Evolutionary conservation across 2,888 invertebrate species (phyloP), one percentile per base, ranked within the genome.

Genomic region (Cotesia congregata): DNA sequence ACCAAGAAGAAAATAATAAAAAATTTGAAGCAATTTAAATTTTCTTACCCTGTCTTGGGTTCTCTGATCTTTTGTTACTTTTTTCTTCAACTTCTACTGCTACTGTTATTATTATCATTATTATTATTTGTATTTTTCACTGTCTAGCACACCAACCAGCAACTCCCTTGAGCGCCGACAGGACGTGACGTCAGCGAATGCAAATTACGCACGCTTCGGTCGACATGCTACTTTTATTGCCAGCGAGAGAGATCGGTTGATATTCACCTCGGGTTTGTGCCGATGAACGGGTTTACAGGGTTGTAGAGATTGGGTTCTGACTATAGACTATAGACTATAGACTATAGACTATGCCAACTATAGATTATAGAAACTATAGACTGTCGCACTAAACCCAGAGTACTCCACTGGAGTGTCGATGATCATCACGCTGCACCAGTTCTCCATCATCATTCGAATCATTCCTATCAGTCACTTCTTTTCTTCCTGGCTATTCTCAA

Each of bases 111-210:
- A 72, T 61, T 38, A 67, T 62, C 30, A 62, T 39, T 71, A 15
- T 67, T 76, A 38, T 67, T 41, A 61, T 72, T 72, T 72, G 60
- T 76, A 72, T 41, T 9, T 60, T 61, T 9, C 72, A 50, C 50
- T 50, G 50, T 50, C 50, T 50, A 50, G 50, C 50, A 50, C 72
- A 76, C 72, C 72, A 72, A 72, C 67, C 41, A 61, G 59, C 59
- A 69, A 68, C 69, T 70, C 70, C 61, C 76, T 77, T 79, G 81
- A 80, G 77, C 39, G 78, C 77, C 79, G 81, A 80, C 81, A 80
- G 80, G 78, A 82, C 83, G 82, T 83, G 84, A 85, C 82, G 85
- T 83, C 85, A 84, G 84, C 83, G 82, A 83, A 85, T 86, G 85
- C 83, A 86, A 86, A 86, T 86, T 82, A 79, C 79, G 77, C 80